Conservation (phyloP, 1,140 invertebrate genomes). For the Papilio polytes region DNA sequence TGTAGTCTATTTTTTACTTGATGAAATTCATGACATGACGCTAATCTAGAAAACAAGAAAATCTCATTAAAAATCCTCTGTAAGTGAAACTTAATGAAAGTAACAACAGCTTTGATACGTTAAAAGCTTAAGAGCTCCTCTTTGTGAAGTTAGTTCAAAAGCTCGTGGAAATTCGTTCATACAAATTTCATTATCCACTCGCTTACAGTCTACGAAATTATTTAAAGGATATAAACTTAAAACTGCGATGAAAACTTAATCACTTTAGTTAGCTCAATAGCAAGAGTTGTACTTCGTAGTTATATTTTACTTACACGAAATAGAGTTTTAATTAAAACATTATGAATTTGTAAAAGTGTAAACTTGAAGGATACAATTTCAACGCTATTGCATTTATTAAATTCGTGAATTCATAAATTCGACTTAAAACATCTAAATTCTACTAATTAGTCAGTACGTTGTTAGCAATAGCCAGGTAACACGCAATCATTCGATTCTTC, state of each 20-base stretch:
- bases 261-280: not conserved
- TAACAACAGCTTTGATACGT: not conserved
- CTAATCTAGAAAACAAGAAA: not conserved
- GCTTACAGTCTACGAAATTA: conserved; percentile 9
- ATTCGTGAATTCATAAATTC: not conserved
- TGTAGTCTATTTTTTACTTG: not conserved
- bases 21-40: not conserved
- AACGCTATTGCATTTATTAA: not conserved
- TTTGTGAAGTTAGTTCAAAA: not conserved
- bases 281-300: not conserved
- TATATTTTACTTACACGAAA: not conserved
- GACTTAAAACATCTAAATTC: not conserved
- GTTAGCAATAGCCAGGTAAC: not conserved
- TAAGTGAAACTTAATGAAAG: not conserved
- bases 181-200: not conserved
- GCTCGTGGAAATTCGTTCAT: conserved; percentile 6
- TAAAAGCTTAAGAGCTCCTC: not conserved
- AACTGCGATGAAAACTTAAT: conserved; percentile 16
- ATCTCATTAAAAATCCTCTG: not conserved
- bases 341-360: not conserved
- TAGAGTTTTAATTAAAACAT: not conserved
- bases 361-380: not conserved
- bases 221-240: conserved; percentile 9
- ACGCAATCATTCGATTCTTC: not conserved
- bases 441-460: not conserved